Evolutionary conservation across 2,888 invertebrate species (phyloP), one percentile per base, ranked within the genome.

Genomic region (Flexamia atlantica): DNA sequence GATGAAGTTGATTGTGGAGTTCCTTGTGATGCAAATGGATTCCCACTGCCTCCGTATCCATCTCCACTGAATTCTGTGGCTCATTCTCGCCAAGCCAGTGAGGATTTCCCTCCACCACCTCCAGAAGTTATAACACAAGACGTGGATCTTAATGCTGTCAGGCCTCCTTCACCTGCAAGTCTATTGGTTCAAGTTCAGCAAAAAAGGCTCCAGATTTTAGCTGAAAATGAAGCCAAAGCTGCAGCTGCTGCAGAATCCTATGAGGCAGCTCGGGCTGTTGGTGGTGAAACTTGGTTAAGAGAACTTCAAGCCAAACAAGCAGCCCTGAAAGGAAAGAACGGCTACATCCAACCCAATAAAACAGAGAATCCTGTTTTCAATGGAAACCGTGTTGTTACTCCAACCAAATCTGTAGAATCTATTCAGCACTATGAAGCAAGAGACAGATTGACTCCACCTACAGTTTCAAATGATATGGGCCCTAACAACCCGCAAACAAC

Each of bases 41-140:
- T 89, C 86, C 87, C 87, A 79, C 88, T 90, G 20, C 91, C 92
- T 25, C 91, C 91, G 3, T 97, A 97, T 0, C 97, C 97, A 0
- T 97, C 97, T 88, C 95, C 95, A 0, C 92, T 94, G 87, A 93
- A 93, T 87, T 96, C 96, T 0, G 94, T 93, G 0, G 93, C 94
- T 82, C 97, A 97, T 90, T 97, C 97, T 0, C 91, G 97, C 74
- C 97, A 97, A 90, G 94, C 96, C 0, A 97, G 97, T 89, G 97
- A 97, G 90, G 97, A 97, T 88, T 97, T 97, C 88, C 97, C 97
- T 74, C 97, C 97, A 5, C 96, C 96, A n/a, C 97, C 97, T 5
- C 89, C 89, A 3, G 84, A 88, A 42, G 76, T 74, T 23, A 23
- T 53, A n/a, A 32, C 57, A n/a, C 79, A 79, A 57, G 79, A 79